Conservation (phyloP, 2,888 invertebrate genomes). For the Dascillus cervinus region DNA sequence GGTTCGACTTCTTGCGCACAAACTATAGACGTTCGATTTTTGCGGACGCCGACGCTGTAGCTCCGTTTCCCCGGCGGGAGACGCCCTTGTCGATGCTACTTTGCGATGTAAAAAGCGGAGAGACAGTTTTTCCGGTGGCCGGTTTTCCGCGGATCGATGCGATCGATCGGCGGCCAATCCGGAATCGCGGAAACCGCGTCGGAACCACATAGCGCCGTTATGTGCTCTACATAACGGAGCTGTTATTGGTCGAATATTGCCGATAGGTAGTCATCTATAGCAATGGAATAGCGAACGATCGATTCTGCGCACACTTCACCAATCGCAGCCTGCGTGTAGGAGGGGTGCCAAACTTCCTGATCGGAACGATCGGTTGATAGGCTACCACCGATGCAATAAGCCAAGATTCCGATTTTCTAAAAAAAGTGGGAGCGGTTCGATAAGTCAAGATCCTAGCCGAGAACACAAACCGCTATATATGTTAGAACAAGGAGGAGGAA, state of each 20-base stretch:
- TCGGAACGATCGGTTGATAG: constrained; percentile 35
- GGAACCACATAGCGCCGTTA: constrained; percentile 10
- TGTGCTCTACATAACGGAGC: constrained; percentile 17
- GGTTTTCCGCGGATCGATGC: too few relatives aligned
- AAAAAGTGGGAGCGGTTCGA: constrained; percentile 10
- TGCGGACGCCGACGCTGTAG: constrained; percentile 37
- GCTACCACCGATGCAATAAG: constrained; percentile 30
- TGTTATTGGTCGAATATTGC: constrained; percentile 40
- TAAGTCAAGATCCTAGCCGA: constrained; percentile 35
- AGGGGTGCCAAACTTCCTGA: constrained; percentile 24
- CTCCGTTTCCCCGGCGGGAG: constrained; percentile 22
- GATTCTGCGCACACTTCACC: constrained; percentile 53
- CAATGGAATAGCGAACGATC: constrained; percentile 48
- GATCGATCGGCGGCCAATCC: too few relatives aligned
- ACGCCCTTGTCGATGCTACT: constrained; percentile 21
- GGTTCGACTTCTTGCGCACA: constrained; percentile 38
- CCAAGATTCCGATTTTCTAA: constrained; percentile 1
- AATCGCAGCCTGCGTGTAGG: constrained; percentile 40
- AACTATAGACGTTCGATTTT: constrained; percentile 44
- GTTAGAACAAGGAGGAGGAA: too few relatives aligned
- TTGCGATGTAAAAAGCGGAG: constrained; percentile 19
- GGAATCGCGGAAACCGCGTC: neutral
- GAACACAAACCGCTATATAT: constrained; percentile 41
- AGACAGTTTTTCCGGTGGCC: constrained; percentile 17
- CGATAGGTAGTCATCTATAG: constrained; percentile 46